phyloP scores from a whole-genome alignment of 2,797 vertebrate genomes.

The Glyptemys insculpta region DNA sequence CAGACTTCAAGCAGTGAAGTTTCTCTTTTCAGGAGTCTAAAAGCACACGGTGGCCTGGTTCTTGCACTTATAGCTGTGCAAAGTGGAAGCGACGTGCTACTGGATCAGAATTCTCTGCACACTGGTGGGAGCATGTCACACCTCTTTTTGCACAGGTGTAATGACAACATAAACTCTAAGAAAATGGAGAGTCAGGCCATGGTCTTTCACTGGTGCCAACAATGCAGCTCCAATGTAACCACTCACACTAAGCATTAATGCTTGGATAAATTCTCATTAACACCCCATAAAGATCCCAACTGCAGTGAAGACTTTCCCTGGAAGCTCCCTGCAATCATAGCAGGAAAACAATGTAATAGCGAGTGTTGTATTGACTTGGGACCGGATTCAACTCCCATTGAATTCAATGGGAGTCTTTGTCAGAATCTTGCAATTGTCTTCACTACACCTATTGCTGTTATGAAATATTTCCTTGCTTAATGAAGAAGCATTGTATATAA shows the following conservation, averaged over 20 bases:
- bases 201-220: neutral
- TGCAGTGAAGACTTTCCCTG: neutral
- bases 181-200: neutral
- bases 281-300: neutral
- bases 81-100: neutral
- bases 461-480: neutral
- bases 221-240: neutral
- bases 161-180: neutral
- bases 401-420: neutral
- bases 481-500: neutral
- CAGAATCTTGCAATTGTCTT: neutral
- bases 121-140: neutral
- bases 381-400: neutral
- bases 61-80: neutral
- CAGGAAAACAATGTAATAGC: neutral
- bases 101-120: neutral
- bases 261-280: neutral
- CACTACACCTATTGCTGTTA: neutral
- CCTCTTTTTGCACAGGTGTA: neutral
- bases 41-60: neutral
- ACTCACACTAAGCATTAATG: neutral
- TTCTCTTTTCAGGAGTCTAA: neutral
- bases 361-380: neutral
- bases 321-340: neutral
- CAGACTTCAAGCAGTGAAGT: neutral